Percentiles rank a stretch among this genome's conserved stretches.
These are phyloP conservation scores for Himalopsyche tibetana DNA, from an alignment of 2,888 invertebrate genomes.

Conservation along the genomic window DNA sequence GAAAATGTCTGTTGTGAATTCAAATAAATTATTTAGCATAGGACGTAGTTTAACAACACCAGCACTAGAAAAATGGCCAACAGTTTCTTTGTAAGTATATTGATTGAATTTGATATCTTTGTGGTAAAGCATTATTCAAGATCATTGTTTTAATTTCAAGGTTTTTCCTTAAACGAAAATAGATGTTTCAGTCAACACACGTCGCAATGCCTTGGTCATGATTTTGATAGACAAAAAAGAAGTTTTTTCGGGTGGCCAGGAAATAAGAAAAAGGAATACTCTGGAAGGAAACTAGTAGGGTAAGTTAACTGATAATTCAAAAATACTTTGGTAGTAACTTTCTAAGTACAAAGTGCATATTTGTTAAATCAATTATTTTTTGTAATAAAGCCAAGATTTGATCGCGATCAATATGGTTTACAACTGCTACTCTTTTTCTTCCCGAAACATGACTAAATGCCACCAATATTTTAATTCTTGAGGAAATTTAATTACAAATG, in stretches of 20 bases:
- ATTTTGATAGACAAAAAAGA: slow-evolving; percentile 68
- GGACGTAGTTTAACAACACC: background rate
- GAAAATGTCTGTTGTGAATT: slow-evolving; percentile 17
- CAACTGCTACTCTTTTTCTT: too few species aligned
- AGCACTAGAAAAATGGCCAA: background rate
- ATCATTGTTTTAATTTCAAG: background rate
- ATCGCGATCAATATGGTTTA: too few species aligned
- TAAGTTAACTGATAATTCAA: slow-evolving; percentile 71
- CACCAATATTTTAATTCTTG: too few species aligned
- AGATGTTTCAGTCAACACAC: slow-evolving; percentile 56
- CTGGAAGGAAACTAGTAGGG: slow-evolving; percentile 86
- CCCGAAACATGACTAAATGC: background rate
- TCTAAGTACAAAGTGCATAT: slow-evolving; percentile 27
- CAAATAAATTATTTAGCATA: background rate
- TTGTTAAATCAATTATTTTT: background rate
- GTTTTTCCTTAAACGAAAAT: slow-evolving; percentile 52
- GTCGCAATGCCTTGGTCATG: slow-evolving; percentile 45
- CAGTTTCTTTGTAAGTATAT: background rate
- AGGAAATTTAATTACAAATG: too few species aligned
- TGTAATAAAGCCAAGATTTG: background rate
- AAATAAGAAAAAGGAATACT: slow-evolving; percentile 80
- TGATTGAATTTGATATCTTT: too few species aligned
- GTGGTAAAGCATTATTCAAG: background rate
- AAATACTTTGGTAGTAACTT: background rate
- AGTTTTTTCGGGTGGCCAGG: slow-evolving; percentile 72